Base-by-base conservation (phyloP, 1,140 invertebrate species). In the Sesamia nonagrioides region DNA sequence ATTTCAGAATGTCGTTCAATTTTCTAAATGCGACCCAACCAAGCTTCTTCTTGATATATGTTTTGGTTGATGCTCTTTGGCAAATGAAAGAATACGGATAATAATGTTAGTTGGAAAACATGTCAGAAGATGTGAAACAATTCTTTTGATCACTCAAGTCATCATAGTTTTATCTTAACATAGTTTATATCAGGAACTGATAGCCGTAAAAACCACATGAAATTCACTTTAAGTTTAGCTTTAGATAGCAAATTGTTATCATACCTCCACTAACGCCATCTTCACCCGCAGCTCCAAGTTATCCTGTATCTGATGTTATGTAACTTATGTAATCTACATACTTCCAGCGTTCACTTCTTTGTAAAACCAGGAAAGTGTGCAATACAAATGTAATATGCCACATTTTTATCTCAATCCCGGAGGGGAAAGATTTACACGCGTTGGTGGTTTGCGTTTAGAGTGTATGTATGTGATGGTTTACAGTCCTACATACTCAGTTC, bases 321-420 rank as follows among this genome's bases (percentile, higher is more conserved):
- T 60, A 60, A 60, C 56, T n/a, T 66, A 66, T 21, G 61, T 42
- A 42, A 42, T 66, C 37, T 18, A 35, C n/a, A n/a, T n/a, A n/a
- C 27, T 13, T 35, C 8, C 61, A 21, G 2, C 37, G 11, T 37
- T 42, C 37, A 66, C 61, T 66, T 8, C 37, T 13, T 27, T 66
- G 37, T 40, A 9, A 18, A 66, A 42, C 6, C 33, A 63, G 61
- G 61, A 21, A 66, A 66, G 17, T 42, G 37, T 42, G 17, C 61
- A 42, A 42, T 60, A 60, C 56, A 60, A 60, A 60, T 33, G 56
- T 60, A 60, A 60, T 66, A 66, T 66, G 61, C 61, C 35, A 66
- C 61, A 45, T 66, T 40, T 40, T 66, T 66, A 66, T 66, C 61
- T 42, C 33, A 42, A 42, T 17, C 37, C 37, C 61, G 2, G 5